Evolutionary conservation across 2,797 vertebrate genomes (phyloP), one percentile per base, ranked within the genome.

Genomic region (Eleutherodactylus coqui): DNA sequence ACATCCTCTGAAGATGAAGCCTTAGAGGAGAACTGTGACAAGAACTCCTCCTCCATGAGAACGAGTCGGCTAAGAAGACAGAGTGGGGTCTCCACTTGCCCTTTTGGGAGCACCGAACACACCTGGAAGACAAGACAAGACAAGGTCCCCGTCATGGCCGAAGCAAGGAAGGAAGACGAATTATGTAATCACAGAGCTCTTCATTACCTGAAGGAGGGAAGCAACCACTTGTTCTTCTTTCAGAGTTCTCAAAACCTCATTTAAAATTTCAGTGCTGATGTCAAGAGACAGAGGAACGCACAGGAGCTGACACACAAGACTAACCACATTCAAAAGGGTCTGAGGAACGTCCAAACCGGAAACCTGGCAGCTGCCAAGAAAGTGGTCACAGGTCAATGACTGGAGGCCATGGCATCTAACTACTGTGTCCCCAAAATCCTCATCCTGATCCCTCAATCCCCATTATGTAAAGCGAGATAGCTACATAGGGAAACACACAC

Each of bases 241-340:
- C 86, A 97, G 93, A 75, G 93, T 87, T 69, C 93, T 90, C 81
- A 94, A 75, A 80, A 98, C 89, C 6, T 89, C 53, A 69, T 84
- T 84, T 88, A 93, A 90, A 83, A 90, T 93, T 85, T 90, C 91
- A 21, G 91, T 84, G 32, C 96, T 93, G 88, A 96, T 89, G 73
- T 97, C 96, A 93, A 97, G 81, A 75, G 96, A 95, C 5, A 98
- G 97, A 1, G 97, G 97, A 87, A 98, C 96, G 91, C 96, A 97
- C 79, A 99, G 91, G 82, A 99, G 91, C 89, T 96, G 96, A 93
- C 96, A 98, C 91, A 95, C 95, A 80, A 91, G 90, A 73, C 90
- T 91, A n/a, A 94, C 93, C 83, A 94, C 82, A 9, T 89, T 75
- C 8, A 92, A 89, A 32, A 94, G 89, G 24, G 82, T 79, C 38